Conservation (phyloP, 2,888 invertebrate genomes). For the Mesochorus sp. region DNA sequence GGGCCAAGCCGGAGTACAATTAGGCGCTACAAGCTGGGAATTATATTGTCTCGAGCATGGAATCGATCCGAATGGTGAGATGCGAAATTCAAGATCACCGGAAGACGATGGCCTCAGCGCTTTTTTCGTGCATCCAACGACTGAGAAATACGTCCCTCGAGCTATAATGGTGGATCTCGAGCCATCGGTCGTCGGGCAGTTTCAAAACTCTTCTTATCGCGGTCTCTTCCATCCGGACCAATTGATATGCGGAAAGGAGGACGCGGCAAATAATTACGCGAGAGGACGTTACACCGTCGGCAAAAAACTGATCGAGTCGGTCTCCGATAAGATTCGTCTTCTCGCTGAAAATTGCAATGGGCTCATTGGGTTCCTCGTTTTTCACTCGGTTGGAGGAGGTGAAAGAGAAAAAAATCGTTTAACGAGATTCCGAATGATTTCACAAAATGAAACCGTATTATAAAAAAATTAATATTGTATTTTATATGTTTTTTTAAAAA, state of each 20-base stretch:
- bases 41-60: slow-evolving; percentile 79
- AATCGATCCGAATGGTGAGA: slow-evolving; percentile 82
- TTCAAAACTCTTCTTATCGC: slow-evolving; percentile 77
- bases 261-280: slow-evolving; percentile 84
- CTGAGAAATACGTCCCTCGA: slow-evolving; percentile 84
- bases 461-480: too few species aligned
- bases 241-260: slow-evolving; percentile 83
- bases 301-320: slow-evolving; percentile 81
- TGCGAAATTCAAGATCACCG: slow-evolving; percentile 74
- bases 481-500: too few species aligned
- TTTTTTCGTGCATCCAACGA: slow-evolving; percentile 82
- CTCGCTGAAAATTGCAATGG: slow-evolving; percentile 76
- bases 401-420: slow-evolving; percentile 71
- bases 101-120: slow-evolving; percentile 82
- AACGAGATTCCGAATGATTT: too few species aligned
- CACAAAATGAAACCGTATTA: too few species aligned
- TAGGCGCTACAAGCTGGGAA: slow-evolving; percentile 79
- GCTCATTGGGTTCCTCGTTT: slow-evolving; percentile 66
- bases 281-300: slow-evolving; percentile 84
- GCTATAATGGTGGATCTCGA: slow-evolving; percentile 85
- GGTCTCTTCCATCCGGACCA: slow-evolving; percentile 84
- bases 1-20: slow-evolving; percentile 81
- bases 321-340: slow-evolving; percentile 82
- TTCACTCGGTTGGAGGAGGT: slow-evolving; percentile 65
- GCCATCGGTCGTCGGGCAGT: slow-evolving; percentile 82